A percentile compares a stretch with the other conserved stretches of the same genome.
phyloP scores from a whole-genome alignment of 2,113 vertebrate genomes.

The Redunca redunca region DNA sequence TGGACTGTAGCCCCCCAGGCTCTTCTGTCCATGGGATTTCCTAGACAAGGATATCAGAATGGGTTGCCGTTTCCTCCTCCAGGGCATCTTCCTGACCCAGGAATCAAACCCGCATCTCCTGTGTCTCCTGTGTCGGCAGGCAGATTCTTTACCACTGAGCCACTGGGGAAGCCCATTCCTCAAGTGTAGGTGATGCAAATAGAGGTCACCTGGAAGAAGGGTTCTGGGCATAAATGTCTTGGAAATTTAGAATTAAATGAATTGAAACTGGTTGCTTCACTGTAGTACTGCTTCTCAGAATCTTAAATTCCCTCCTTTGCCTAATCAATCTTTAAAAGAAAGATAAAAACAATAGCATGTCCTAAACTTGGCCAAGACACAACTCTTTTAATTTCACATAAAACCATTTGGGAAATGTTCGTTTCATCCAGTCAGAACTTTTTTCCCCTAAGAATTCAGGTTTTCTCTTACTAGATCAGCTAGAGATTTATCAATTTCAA shows the following conservation, averaged over 20 bases:
- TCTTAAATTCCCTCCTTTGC: background rate
- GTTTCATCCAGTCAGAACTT: constrained; percentile 54
- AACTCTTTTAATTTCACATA: background rate
- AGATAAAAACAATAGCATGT: background rate
- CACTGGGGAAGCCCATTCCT: background rate
- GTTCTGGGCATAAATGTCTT: background rate
- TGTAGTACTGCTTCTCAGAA: background rate
- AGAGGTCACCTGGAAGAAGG: background rate
- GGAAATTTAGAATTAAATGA: background rate
- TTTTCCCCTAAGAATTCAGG: constrained; percentile 49
- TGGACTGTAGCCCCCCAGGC: background rate
- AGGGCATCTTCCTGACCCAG: background rate
- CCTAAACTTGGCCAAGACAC: background rate
- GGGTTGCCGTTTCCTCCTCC: background rate
- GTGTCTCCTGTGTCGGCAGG: background rate
- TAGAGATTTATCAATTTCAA: fast-evolving
- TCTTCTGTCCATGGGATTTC: background rate
- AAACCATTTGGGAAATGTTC: background rate
- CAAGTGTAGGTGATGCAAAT: background rate
- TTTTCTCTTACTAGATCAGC: background rate
- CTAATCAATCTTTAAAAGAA: background rate
- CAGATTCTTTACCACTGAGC: background rate
- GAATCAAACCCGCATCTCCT: background rate
- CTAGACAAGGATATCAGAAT: background rate
- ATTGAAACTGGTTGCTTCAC: background rate